Evolutionary conservation across 2,113 vertebrate genomes (phyloP), one percentile per base, ranked within the genome.

Genomic region (Melanostigma gelatinosum): DNA sequence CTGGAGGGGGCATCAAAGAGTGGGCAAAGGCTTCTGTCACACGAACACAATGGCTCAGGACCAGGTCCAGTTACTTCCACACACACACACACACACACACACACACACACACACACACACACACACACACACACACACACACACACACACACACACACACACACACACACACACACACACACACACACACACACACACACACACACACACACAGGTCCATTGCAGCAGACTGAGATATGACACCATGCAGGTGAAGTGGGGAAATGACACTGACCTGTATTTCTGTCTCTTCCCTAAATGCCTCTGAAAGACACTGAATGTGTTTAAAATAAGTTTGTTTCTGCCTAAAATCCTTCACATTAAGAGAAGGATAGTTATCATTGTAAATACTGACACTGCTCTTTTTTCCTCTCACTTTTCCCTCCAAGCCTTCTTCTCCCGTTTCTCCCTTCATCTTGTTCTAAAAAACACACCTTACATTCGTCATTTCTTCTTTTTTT

Each of bases 1-100:
- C 83, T 75, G 68, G 82, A 84, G 83, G 83, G 78, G 79, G 85
- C 84, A 88, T 89, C 88, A 88, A 87, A 89, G 85, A 85, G 72
- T 85, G 75, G 88, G 86, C 85, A 88, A 80, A 74, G 63, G 66
- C 77, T 81, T 85, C 77, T 82, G 83, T 86, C 88, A 88, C 50
- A 71, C 55, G 18, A 77, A 81, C 81, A 91, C 76, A 86, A 88
- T 82, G 85, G 81, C 71, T 83, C 60, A 68, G 68, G 55, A 79
- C 83, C 75, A 87, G 54, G 74, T 63, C 42, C 42, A 44, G 42
- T 44, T 44, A 44, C 42, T 13, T 11, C 1, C 3, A 65, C 64
- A 82, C 42, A 68, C 55, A 32, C 64, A 77, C 75, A 62, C 61
- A 75, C 65, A 66, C 70, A 62, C 32, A 50, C 29, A 64, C 69